Evolutionary conservation across 1,140 invertebrate genomes (phyloP).

Genomic region (Papilio helenus): DNA sequence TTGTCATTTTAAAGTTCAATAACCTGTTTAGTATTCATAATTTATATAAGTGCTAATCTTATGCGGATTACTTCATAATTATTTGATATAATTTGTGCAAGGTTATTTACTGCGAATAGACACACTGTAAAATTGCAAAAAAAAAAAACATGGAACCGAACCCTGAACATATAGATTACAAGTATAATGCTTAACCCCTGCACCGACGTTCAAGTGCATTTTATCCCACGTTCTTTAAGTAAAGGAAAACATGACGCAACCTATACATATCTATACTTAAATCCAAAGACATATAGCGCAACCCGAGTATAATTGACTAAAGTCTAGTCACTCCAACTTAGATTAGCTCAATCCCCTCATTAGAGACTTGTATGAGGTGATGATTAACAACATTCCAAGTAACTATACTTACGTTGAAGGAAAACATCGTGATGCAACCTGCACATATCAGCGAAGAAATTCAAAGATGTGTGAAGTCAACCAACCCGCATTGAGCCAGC

Average conservation of each 20-base stretch:
- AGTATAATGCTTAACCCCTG: not conserved
- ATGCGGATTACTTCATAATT: not conserved
- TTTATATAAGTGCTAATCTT: not conserved
- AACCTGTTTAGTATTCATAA: not conserved
- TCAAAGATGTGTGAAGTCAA: too few relatives aligned
- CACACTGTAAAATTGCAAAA: not conserved
- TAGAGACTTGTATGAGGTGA: not conserved
- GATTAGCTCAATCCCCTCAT: too few relatives aligned
- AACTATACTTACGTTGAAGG: constrained; percentile 53
- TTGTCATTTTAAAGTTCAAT: not conserved
- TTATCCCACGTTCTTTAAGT: too few relatives aligned
- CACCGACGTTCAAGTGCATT: not conserved
- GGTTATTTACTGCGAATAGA: not conserved
- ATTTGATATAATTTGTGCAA: not conserved
- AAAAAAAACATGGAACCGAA: not conserved
- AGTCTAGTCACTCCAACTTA: too few relatives aligned
- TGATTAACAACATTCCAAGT: not conserved
- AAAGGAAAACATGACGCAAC: too few relatives aligned
- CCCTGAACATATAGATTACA: not conserved
- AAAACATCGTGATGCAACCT: too few relatives aligned
- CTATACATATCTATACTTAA: too few relatives aligned
- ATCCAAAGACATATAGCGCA: too few relatives aligned
- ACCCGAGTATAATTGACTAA: too few relatives aligned
- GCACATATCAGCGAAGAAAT: too few relatives aligned
- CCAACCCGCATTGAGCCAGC: too few relatives aligned